Evolutionary conservation across 2,888 invertebrate species (phyloP), one percentile per base, ranked within the genome.

Genomic region (Amiota communis): DNA sequence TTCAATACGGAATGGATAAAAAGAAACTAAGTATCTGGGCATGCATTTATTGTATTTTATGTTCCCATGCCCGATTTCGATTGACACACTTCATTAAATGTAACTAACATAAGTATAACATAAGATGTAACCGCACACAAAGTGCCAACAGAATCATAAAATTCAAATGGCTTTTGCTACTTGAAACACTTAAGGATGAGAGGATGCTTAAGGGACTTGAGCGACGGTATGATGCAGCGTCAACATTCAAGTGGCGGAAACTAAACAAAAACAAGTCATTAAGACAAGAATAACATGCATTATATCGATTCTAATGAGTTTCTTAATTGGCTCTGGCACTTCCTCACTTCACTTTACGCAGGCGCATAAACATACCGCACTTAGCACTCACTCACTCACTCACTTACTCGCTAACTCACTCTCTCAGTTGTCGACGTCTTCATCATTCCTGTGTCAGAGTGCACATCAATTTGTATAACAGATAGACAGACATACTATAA

Each of bases 211-310:
- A 12, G 13, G 13, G 13, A n/a, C 9, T n/a, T 15, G 47, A 36
- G 46, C n/a, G 13, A 10, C 8, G n/a, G 15, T 12, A 13, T 47
- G 46, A 47, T 67, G 74, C 73, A 70, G 69, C 47, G 74, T 64
- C 72, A 74, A 71, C 79, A 76, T 81, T 71, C 75, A 74, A 74
- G 73, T 83, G 79, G 80, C 87, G 83, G 87, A 87, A 87, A 80
- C 78, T 68, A 77, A 81, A 81, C 80, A 83, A 80, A 78, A 83
- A 83, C 81, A 87, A 80, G 80, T 75, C 78, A 81, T 81, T 84
- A 84, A 76, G 74, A 73, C 74, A 72, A 76, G 79, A 82, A 81
- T 72, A 68, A 53, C 67, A 68, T 68, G 53, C 67, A 68, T 68
- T 53, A 68, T 53, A 68, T 51, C 57, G 67, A 49, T 17, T 71